Evolutionary conservation across 2,113 vertebrate genomes (phyloP).

Genomic region (Lophura nycthemera): DNA sequence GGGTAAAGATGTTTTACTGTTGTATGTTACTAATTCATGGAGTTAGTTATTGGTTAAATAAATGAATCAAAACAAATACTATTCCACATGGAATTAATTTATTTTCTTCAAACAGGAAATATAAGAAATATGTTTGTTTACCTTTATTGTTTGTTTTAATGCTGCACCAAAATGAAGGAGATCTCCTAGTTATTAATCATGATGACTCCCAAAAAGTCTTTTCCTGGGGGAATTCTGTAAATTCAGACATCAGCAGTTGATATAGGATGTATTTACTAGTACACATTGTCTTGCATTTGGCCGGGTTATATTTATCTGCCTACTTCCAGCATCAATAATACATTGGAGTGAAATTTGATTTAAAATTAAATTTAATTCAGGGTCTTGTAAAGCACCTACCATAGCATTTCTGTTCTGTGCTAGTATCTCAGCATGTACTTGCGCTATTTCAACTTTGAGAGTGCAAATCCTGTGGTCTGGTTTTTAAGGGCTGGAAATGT

Average conservation of each 20-base stretch:
- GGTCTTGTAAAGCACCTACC: background rate
- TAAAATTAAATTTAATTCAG: slow-evolving; percentile 8
- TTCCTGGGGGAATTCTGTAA: background rate
- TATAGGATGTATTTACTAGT: background rate
- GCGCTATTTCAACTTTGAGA: background rate
- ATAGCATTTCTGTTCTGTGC: background rate
- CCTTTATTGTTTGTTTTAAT: background rate
- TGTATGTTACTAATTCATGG: background rate
- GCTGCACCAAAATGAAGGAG: background rate
- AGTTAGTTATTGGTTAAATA: background rate
- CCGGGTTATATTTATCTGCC: background rate
- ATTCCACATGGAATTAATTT: background rate
- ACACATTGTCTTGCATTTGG: background rate
- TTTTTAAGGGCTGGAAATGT: background rate
- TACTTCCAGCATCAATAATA: background rate
- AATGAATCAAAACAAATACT: background rate
- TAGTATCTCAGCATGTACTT: background rate
- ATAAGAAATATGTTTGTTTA: background rate
- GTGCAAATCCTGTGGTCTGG: background rate
- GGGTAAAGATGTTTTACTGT: background rate
- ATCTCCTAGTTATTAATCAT: background rate
- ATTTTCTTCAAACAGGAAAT: background rate
- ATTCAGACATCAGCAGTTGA: background rate
- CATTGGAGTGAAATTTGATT: background rate
- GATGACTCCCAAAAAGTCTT: background rate